Conservation (phyloP, 2,797 vertebrate genomes). For the Poeciliopsis infans region DNA sequence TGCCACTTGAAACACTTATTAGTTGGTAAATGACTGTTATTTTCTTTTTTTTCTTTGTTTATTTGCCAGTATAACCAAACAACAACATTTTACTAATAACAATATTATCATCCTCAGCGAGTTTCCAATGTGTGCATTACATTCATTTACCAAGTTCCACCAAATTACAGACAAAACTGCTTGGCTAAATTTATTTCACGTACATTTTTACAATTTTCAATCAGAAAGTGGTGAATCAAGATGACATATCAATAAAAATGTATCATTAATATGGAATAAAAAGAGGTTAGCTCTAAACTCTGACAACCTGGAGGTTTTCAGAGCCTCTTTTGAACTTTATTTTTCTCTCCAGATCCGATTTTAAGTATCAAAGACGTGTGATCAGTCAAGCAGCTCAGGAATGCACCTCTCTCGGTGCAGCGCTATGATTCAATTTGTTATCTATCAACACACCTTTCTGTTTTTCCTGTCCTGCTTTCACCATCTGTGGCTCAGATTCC, state of each 20-base stretch:
- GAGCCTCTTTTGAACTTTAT: not conserved
- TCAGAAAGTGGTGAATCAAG: not conserved
- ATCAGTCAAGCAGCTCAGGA: slow-evolving; percentile 40
- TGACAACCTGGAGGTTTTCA: not conserved
- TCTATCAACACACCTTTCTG: slow-evolving; percentile 61
- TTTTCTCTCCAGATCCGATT: slow-evolving; percentile 6
- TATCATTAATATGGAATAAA: not conserved
- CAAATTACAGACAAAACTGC: not conserved
- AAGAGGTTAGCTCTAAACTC: not conserved
- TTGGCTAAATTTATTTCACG: not conserved
- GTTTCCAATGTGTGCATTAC: not conserved
- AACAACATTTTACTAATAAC: too few relatives aligned
- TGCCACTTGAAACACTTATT: not conserved
- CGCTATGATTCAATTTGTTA: slow-evolving; percentile 44
- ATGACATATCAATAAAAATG: not conserved
- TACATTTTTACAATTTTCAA: not conserved
- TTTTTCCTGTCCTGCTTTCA: slow-evolving; percentile 48
- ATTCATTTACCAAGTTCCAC: not conserved
- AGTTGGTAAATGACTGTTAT: not conserved
- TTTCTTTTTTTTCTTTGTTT: not conserved
- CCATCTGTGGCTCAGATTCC: slow-evolving; percentile 62
- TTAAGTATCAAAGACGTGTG: slow-evolving; percentile 18
- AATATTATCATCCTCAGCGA: too few relatives aligned
- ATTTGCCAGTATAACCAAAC: too few relatives aligned
- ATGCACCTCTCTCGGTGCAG: slow-evolving; percentile 14